Conservation (phyloP, 2,113 vertebrate genomes). For the Nycticryphes semicollaris region DNA sequence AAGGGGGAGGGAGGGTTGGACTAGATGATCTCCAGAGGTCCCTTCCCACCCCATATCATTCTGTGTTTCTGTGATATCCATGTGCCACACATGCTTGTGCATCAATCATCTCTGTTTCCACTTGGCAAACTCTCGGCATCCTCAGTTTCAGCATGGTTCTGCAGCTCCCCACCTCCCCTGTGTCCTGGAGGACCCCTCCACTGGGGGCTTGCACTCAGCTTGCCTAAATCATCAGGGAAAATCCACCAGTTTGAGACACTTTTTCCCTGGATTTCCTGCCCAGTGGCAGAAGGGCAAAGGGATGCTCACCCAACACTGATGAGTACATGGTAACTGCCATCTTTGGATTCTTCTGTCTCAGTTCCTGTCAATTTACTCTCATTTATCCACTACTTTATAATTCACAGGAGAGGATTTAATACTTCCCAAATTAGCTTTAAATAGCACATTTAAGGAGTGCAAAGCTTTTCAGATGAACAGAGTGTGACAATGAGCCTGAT, state of each 20-base stretch:
- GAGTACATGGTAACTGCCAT: background rate
- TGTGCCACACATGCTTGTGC: fast-evolving
- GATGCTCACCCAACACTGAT: fast-evolving
- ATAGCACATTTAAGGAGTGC: background rate
- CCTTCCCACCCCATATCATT: too few relatives aligned
- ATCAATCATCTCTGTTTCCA: fast-evolving
- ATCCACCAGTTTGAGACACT: background rate
- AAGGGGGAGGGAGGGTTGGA: too few relatives aligned
- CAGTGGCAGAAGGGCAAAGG: background rate
- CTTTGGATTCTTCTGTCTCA: background rate
- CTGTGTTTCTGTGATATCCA: too few relatives aligned
- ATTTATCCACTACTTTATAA: background rate
- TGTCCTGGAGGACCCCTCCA: background rate
- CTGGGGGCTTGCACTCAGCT: background rate
- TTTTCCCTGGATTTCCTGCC: background rate
- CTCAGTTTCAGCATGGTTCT: background rate
- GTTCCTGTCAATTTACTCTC: background rate
- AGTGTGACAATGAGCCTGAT: background rate
- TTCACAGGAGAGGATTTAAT: background rate
- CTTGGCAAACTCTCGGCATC: fast-evolving
- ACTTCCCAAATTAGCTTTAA: background rate
- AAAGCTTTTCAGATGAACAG: background rate
- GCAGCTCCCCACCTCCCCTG: background rate
- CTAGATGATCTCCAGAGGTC: too few relatives aligned
- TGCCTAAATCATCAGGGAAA: background rate